These are phyloP conservation scores for Vireo griseus DNA, from an alignment of 2,797 vertebrate species.

Conservation along the genomic window DNA sequence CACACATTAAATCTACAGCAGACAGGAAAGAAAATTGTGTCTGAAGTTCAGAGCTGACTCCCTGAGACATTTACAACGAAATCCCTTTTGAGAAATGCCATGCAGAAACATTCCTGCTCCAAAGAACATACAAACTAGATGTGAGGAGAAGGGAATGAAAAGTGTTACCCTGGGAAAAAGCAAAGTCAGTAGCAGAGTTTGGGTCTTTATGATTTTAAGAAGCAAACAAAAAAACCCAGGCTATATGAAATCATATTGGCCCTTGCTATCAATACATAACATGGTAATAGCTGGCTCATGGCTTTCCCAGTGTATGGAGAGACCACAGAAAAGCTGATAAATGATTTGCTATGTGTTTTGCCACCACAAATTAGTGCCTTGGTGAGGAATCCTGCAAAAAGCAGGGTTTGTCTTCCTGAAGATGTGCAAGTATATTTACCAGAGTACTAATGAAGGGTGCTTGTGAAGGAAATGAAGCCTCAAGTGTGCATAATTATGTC, in stretches of 20 bases:
- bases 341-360: background rate
- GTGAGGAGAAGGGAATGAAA: background rate
- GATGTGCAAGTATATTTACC: conserved; percentile 38
- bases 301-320: background rate
- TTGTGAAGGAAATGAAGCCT: conserved; percentile 51
- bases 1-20: background rate
- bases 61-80: background rate
- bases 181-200: background rate
- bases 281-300: background rate
- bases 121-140: background rate
- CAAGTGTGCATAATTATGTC: conserved; percentile 23
- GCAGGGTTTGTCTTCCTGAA: conserved; percentile 34
- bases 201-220: background rate
- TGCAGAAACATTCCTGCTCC: background rate
- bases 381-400: conserved; percentile 29
- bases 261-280: background rate
- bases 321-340: background rate
- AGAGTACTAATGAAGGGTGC: conserved; percentile 25
- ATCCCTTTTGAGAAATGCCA: background rate
- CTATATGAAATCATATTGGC: background rate
- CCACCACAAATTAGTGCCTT: background rate
- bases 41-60: background rate
- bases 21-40: background rate
- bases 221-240: background rate
- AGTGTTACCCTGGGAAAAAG: background rate